Evolutionary conservation across 2,113 vertebrate species (phyloP), one percentile per base, ranked within the genome.

Genomic region (Corythoichthys intestinalis): DNA sequence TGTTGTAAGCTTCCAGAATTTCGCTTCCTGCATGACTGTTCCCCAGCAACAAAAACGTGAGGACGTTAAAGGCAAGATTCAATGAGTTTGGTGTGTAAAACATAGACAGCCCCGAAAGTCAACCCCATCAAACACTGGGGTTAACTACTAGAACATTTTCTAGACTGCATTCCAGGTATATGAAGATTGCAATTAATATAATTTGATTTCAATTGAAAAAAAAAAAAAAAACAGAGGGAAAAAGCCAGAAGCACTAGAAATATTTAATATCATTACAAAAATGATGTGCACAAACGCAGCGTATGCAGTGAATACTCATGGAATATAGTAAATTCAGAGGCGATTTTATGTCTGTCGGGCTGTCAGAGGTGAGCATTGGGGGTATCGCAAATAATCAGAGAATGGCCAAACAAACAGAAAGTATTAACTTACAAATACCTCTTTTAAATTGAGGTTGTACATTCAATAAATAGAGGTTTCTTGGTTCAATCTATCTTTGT

Each of bases 401-500:
- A 11, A 58, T 12, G 11, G 12, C 56, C 28, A 13, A 58, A 57
- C 28, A 13, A 58, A 57, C 6, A 58, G 35, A 58, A 35, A 1
- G 56, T 28, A 58, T 58, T 34, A 58, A 37, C 12, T 58, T 58
- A 14, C 56, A 58, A 53, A 58, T 58, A 58, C 34, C 17, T 52
- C 6, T 58, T 14, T 37, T 14, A 58, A 58, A 58, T 58, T 58
- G 11, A 58, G 12, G 56, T 58, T 14, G 11, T 15, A 38, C 56
- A 58, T 58, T 37, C 12, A 58, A 14, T 58, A 58, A 58, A 37
- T 37, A 35, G 13, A 37, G 10, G 3, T 58, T 37, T 58, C 34
- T 34, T 37, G 34, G 56, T 58, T 6, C 34, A 14, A 14, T 28
- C 53, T 34, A 56, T 28, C 53, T 56, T 10, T 34, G 53, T 34